phyloP scores from a whole-genome alignment of 2,888 invertebrate genomes.

The Hyppa rectilinea region DNA sequence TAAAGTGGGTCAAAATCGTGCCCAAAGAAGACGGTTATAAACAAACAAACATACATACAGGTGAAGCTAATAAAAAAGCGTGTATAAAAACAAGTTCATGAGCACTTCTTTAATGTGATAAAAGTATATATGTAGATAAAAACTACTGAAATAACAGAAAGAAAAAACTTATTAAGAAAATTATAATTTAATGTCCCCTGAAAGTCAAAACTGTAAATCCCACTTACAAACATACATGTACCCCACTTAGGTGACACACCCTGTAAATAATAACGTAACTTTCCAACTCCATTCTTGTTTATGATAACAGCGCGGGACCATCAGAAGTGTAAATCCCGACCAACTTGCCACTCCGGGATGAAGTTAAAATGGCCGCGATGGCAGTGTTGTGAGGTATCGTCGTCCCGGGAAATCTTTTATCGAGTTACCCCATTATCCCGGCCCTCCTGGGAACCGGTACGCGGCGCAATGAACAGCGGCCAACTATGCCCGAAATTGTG shows the following conservation, averaged over 20 bases:
- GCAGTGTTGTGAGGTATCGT: constrained; percentile 75
- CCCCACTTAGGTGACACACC: constrained; percentile 34
- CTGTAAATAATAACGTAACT: constrained; percentile 57
- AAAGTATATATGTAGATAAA: no score
- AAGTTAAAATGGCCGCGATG: constrained; percentile 71
- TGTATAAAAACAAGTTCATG: no score
- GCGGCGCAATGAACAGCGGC: constrained; percentile 60
- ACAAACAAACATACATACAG: no score
- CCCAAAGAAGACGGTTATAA: no score
- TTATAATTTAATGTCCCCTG: background rate
- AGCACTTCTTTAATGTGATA: no score
- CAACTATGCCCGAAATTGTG: constrained; percentile 61
- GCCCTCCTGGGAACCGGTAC: constrained; percentile 61
- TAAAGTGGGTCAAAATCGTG: no score
- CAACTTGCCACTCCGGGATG: constrained; percentile 68
- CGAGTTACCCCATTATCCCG: constrained; percentile 84
- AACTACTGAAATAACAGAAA: background rate
- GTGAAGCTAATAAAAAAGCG: no score
- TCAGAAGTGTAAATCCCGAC: constrained; percentile 65
- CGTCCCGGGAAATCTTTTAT: constrained; percentile 89
- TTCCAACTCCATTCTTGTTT: constrained; percentile 56
- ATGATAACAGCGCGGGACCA: constrained; percentile 63
- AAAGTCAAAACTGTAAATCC: constrained; percentile 18
- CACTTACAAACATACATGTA: constrained; percentile 24
- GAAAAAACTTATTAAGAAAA: background rate